Percentiles rank a stretch among this genome's conserved stretches.
phyloP scores from a whole-genome alignment of 2,888 invertebrate genomes.

The Zaprionus obscuricornis region DNA sequence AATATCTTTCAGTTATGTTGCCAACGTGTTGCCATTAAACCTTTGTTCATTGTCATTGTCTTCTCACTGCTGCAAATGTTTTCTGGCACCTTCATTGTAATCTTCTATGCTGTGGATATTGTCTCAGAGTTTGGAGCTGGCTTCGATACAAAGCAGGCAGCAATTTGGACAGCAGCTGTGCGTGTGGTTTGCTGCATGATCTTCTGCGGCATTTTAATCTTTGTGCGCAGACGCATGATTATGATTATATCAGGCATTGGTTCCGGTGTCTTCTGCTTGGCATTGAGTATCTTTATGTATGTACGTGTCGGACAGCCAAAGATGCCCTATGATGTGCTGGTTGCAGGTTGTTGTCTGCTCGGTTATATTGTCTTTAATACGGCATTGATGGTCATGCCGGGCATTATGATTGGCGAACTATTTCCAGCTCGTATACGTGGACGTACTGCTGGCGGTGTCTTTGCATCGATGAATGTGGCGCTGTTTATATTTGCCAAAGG shows the following conservation, averaged over 20 bases:
- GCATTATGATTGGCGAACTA: conserved; percentile 90
- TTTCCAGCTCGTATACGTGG: conserved; percentile 90
- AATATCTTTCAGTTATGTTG: conserved; percentile 85
- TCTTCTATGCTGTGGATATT: conserved; percentile 91
- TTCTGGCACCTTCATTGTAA: conserved; percentile 90
- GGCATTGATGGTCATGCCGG: conserved; percentile 89
- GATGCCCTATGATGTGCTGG: conserved; percentile 70
- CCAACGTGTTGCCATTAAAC: conserved; percentile 88
- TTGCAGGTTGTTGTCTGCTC: conserved; percentile 84
- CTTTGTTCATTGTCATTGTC: conserved; percentile 88
- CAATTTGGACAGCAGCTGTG: conserved; percentile 88
- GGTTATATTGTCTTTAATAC: conserved; percentile 90
- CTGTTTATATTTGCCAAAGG: conserved; percentile 89
- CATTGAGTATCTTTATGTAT: conserved; percentile 85
- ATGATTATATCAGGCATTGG: conserved; percentile 88
- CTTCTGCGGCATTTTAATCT: conserved; percentile 87
- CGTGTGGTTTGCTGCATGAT: conserved; percentile 87
- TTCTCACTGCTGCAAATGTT: conserved; percentile 90
- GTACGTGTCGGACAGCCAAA: conserved; percentile 75
- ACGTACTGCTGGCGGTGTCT: conserved; percentile 89
- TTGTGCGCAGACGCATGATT: conserved; percentile 87
- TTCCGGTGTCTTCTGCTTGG: conserved; percentile 87
- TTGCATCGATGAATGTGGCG: conserved; percentile 88
- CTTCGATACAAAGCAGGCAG: conserved; percentile 85
- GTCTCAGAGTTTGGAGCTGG: conserved; percentile 85